A percentile compares a stretch with the other conserved stretches of the same genome.
Conservation (phyloP, 2,888 invertebrate genomes). For the Nezara viridula region DNA sequence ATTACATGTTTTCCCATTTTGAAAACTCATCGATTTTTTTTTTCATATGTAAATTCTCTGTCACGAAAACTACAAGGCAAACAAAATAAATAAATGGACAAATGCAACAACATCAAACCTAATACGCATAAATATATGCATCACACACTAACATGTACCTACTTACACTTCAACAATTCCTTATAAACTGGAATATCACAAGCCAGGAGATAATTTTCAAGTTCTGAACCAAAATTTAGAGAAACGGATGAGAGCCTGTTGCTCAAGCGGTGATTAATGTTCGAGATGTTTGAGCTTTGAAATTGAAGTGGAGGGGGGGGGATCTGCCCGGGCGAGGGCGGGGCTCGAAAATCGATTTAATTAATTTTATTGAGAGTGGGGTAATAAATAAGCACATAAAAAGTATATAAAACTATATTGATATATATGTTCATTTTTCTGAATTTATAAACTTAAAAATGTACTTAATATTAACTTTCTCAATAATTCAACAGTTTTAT, state of each 20-base stretch:
- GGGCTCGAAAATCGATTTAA: conserved; percentile 33
- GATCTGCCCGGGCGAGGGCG: conserved; percentile 20
- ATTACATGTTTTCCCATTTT: too few relatives aligned
- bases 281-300: conserved; percentile 30
- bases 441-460: not conserved
- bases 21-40: not conserved
- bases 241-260: conserved; percentile 8
- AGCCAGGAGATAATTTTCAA: not conserved
- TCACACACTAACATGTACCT: not conserved
- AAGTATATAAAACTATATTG: not conserved
- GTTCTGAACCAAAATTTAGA: not conserved
- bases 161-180: not conserved
- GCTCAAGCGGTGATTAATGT: not conserved
- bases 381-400: not conserved
- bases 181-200: not conserved
- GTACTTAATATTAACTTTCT: not conserved
- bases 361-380: conserved; percentile 4
- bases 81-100: not conserved
- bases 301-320: conserved; percentile 13
- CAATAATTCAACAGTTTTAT: not conserved
- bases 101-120: not conserved
- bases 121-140: not conserved
- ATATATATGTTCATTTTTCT: not conserved
- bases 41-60: not conserved
- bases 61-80: not conserved